These are phyloP conservation scores for Eupithecia pulchellata DNA, from an alignment of 2,888 invertebrate genomes.

Conservation along the genomic window DNA sequence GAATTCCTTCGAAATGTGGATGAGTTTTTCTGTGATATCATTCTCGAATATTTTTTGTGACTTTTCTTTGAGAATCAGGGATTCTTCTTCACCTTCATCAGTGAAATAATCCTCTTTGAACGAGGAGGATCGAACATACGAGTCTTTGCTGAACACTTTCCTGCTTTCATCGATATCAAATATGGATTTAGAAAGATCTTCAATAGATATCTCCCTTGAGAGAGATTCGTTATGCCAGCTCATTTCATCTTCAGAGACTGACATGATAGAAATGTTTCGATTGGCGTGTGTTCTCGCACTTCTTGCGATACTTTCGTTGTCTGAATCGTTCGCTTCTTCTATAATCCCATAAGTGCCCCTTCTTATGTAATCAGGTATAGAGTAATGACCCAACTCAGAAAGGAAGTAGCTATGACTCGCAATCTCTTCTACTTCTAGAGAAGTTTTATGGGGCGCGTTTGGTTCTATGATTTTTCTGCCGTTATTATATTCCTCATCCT, in stretches of 20 bases:
- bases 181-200: slow-evolving; percentile 83
- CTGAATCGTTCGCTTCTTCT: slow-evolving; percentile 83
- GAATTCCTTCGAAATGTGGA: slow-evolving; percentile 78
- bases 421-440: slow-evolving; percentile 86
- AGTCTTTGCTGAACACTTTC: slow-evolving; percentile 83
- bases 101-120: slow-evolving; percentile 80
- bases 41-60: slow-evolving; percentile 77
- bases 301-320: slow-evolving; percentile 72
- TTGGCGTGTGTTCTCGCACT: slow-evolving; percentile 66
- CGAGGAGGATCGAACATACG: slow-evolving; percentile 75
- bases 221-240: slow-evolving; percentile 83
- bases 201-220: slow-evolving; percentile 85
- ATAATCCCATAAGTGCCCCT: slow-evolving; percentile 80
- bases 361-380: slow-evolving; percentile 74
- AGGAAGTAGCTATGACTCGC: slow-evolving; percentile 86
- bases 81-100: slow-evolving; percentile 76
- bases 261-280: slow-evolving; percentile 87
- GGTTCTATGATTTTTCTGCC: slow-evolving; percentile 74
- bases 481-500: slow-evolving; percentile 76
- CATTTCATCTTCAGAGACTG: slow-evolving; percentile 87
- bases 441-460: slow-evolving; percentile 80
- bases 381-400: slow-evolving; percentile 81
- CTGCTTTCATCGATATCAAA: slow-evolving; percentile 80
- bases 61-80: slow-evolving; percentile 71
- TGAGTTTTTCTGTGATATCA: slow-evolving; percentile 79